Conservation (phyloP, 2,888 invertebrate species). For the Hemaris fuciformis region DNA sequence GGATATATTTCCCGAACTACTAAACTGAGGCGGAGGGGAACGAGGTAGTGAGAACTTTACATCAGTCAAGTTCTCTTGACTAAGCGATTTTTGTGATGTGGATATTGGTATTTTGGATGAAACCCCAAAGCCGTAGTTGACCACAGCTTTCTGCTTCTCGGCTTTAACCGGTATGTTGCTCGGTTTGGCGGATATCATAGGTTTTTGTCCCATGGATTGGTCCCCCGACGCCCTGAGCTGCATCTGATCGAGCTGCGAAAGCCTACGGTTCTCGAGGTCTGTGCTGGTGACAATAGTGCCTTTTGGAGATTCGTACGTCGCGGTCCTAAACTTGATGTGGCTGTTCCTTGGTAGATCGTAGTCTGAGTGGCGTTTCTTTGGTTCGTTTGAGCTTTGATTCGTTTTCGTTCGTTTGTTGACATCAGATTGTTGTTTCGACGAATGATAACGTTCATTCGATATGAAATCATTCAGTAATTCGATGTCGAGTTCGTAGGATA, state of each 20-base stretch:
- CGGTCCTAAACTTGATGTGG: constrained; percentile 83
- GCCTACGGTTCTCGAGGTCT: constrained; percentile 78
- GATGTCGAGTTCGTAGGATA: constrained; percentile 70
- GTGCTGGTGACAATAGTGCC: constrained; percentile 79
- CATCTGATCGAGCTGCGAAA: constrained; percentile 79
- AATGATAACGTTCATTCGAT: constrained; percentile 68
- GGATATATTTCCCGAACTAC: constrained; percentile 75
- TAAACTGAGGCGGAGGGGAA: constrained; percentile 64
- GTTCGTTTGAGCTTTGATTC: constrained; percentile 57
- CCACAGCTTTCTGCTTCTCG: constrained; percentile 44
- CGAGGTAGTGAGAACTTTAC: constrained; percentile 64
- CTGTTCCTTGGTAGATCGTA: constrained; percentile 78
- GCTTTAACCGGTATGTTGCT: constrained; percentile 74
- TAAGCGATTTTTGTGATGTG: constrained; percentile 72
- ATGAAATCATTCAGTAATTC: constrained; percentile 76
- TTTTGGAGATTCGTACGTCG: constrained; percentile 82
- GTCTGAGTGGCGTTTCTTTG: constrained; percentile 77
- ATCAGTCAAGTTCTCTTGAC: constrained; percentile 74
- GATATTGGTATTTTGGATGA: constrained; percentile 80
- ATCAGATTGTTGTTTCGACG: constrained; percentile 67
- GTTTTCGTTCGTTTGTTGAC: constrained; percentile 63
- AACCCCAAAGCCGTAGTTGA: constrained; percentile 43
- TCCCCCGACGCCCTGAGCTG: constrained; percentile 54
- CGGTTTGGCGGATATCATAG: constrained; percentile 66
- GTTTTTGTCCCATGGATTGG: constrained; percentile 52